Base-by-base conservation (phyloP, 2,888 invertebrate species). In the Rhorus exstirpatorius region DNA sequence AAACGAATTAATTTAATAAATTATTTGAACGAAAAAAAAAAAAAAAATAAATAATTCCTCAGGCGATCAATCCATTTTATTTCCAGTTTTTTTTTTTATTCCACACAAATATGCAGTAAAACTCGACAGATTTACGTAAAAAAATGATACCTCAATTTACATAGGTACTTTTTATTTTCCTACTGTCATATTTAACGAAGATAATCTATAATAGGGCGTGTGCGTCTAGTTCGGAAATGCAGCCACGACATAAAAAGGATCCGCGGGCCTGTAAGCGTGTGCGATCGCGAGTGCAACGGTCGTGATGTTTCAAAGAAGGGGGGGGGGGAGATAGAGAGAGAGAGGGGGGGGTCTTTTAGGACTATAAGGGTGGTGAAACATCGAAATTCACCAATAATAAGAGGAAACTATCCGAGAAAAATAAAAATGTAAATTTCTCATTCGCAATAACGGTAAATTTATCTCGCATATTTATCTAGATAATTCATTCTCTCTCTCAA, bases 141-240 rank as follows among this genome's bases (percentile, higher is more conserved):
- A 31, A 31, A 3, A 31, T 2, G 2, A 31, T 31, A 3, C 6
- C 6, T 31, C 6, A 31, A 17, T 35, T 35, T 35, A 14, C 38
- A 41, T 10, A 1, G 41, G 41, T 0, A 38, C 44, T 46, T n/a
- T 12, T 21, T 4, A 31, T 49, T 24, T 65, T 26, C 24, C 46
- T n/a, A 41, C 41, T 46, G 46, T 67, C 67, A 55, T 55, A 41
- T 58, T 53, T 24, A 55, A 53, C 70, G 55, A 35, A 41, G 41
- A n/a, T n/a, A 55, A 58, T 41, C 70, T 61, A 31, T 55, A 31
- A 17, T 55, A 68, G 81, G 81, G 81, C 81, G 81, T 81, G 78
- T 68, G 81, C 78, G 72, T 74, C 78, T 41, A 70, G 72, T 81
- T 78, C 68, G 68, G 67, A 55, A 68, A 81, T 70, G 67, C 78